A percentile compares a stretch with the other conserved stretches of the same genome.
Conservation (phyloP, 2,113 vertebrate genomes). For the Limnothrissa miodon region DNA sequence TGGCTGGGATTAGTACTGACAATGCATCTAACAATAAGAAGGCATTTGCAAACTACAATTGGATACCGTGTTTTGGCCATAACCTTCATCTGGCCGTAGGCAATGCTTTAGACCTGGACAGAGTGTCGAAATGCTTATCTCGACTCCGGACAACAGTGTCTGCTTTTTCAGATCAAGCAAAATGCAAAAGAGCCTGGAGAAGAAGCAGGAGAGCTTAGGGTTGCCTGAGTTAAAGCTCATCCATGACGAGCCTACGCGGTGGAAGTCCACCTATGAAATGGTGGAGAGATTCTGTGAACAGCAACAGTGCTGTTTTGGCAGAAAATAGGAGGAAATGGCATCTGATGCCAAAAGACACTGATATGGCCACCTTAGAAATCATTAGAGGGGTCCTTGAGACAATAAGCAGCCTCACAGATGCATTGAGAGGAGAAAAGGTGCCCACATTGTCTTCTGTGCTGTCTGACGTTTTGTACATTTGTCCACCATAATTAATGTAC, state of each 20-base stretch:
- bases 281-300: no score
- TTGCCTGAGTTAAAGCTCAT: conserved; percentile 14
- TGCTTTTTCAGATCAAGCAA: neutral
- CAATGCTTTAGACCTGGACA: conserved; percentile 30
- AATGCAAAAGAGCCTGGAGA: neutral
- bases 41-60: conserved; percentile 39
- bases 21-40: conserved; percentile 38
- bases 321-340: no score
- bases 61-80: conserved; percentile 42
- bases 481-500: no score
- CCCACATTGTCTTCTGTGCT: no score
- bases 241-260: conserved; percentile 7
- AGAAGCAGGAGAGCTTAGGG: neutral
- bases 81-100: conserved; percentile 35
- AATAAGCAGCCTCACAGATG: no score
- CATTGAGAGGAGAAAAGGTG: no score
- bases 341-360: no score
- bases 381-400: no score
- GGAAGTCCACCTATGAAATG: neutral
- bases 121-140: conserved; percentile 26
- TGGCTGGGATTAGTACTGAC: conserved; percentile 40
- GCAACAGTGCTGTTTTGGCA: no score
- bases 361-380: no score
- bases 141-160: no score
- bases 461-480: no score